A percentile compares a stretch with the other conserved stretches of the same genome.
phyloP scores from a whole-genome alignment of 2,888 invertebrate genomes.

The Scaptomyza parva region DNA sequence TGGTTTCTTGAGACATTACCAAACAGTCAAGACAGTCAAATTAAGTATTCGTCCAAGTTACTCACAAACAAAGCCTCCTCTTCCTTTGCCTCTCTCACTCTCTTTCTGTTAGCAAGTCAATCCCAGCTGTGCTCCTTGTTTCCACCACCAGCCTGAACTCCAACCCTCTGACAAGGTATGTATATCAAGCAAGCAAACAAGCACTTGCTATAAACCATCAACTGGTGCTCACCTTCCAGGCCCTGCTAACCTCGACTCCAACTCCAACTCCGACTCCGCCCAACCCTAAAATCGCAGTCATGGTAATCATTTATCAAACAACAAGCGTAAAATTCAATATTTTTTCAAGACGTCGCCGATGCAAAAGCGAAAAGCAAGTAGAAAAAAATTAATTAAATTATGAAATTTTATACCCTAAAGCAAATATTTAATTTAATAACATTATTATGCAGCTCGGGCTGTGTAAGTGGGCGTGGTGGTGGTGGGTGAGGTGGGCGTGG shows the following conservation, averaged over 20 bases:
- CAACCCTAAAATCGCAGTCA: constrained; percentile 61
- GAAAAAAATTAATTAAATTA: constrained; percentile 72
- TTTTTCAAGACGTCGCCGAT: constrained; percentile 59
- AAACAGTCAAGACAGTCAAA: too few species aligned
- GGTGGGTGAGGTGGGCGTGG: constrained; percentile 41
- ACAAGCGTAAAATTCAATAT: constrained; percentile 72
- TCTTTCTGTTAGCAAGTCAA: constrained; percentile 50
- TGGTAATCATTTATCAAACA: constrained; percentile 76
- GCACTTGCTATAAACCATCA: constrained; percentile 17
- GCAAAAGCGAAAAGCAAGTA: constrained; percentile 54
- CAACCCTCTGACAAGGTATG: constrained; percentile 6
- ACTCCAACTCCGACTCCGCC: constrained; percentile 1
- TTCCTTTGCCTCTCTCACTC: constrained; percentile 7
- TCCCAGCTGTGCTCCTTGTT: constrained; percentile 46
- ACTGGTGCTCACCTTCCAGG: constrained; percentile 3
- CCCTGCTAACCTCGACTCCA: constrained; percentile 1
- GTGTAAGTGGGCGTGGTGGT: constrained; percentile 42
- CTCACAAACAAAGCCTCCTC: not conserved
- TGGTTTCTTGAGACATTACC: too few species aligned
- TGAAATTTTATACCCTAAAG: constrained; percentile 78
- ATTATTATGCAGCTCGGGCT: constrained; percentile 73
- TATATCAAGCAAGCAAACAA: not conserved
- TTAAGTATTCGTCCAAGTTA: too few species aligned
- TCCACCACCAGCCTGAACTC: constrained; percentile 21
- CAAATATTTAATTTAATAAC: constrained; percentile 81